Percentiles rank a stretch among this genome's conserved stretches.
These are phyloP conservation scores for Phorcus lineatus DNA, from an alignment of 2,888 invertebrate genomes.

Conservation along the genomic window DNA sequence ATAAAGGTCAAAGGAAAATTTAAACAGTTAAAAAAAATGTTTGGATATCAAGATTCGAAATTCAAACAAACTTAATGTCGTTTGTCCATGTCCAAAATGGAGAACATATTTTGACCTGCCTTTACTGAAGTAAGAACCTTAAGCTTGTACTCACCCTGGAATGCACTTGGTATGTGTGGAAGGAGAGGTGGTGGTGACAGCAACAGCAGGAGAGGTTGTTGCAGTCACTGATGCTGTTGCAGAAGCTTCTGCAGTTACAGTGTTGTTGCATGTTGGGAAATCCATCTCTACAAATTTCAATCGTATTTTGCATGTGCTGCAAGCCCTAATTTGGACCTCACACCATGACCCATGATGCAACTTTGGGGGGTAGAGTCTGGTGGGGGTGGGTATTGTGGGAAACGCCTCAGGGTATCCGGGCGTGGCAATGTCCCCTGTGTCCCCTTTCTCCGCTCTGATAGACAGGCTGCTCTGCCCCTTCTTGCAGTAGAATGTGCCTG, in stretches of 20 bases:
- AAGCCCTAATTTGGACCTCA: conserved; percentile 62
- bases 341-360: conserved; percentile 57
- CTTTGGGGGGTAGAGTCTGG: conserved; percentile 40
- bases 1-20: too few relatives aligned
- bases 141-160: conserved; percentile 47
- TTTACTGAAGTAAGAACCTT: too few relatives aligned
- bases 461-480: conserved; percentile 41
- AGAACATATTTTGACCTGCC: too few relatives aligned
- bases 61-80: too few relatives aligned
- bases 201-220: too few relatives aligned
- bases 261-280: conserved; percentile 55
- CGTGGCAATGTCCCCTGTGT: conserved; percentile 58
- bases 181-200: not conserved
- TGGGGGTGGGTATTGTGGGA: too few relatives aligned
- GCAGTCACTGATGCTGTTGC: too few relatives aligned
- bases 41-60: too few relatives aligned
- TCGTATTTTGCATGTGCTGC: conserved; percentile 64
- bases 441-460: conserved; percentile 59
- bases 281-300: conserved; percentile 55
- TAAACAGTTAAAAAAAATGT: too few relatives aligned
- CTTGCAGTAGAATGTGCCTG: conserved; percentile 53
- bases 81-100: too few relatives aligned
- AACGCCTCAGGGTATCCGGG: conserved; percentile 51
- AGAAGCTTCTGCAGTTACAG: not conserved
- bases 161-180: conserved; percentile 44